phyloP scores from a whole-genome alignment of 2,888 invertebrate genomes.

The Phengaris arion region DNA sequence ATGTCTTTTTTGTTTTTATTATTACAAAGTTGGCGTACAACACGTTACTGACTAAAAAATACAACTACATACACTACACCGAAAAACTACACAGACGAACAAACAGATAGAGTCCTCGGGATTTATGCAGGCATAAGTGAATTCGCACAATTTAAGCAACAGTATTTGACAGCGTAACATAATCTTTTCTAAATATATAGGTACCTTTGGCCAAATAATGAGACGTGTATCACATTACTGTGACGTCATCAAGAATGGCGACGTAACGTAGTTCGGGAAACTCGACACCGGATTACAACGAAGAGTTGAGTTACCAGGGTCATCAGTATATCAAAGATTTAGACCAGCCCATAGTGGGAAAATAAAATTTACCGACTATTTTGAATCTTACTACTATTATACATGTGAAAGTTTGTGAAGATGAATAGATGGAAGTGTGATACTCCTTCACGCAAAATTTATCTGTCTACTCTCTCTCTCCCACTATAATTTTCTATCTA shows the following conservation, averaged over 20 bases:
- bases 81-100: too few relatives aligned
- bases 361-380: not conserved
- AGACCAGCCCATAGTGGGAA: not conserved
- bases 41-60: too few relatives aligned
- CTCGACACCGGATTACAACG: not conserved
- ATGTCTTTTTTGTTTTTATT: too few relatives aligned
- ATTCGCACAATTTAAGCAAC: not conserved
- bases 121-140: not conserved
- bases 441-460: too few relatives aligned
- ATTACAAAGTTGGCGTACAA: too few relatives aligned
- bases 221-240: not conserved
- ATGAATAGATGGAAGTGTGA: too few relatives aligned
- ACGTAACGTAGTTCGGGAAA: not conserved
- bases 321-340: not conserved
- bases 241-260: not conserved
- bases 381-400: too few relatives aligned
- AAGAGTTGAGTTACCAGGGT: not conserved
- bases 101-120: too few relatives aligned
- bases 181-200: not conserved
- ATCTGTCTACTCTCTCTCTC: too few relatives aligned
- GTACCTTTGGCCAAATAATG: not conserved
- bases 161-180: not conserved
- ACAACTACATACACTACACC: too few relatives aligned
- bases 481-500: too few relatives aligned
- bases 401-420: too few relatives aligned